Base-by-base conservation (phyloP, 2,888 invertebrate species). In the Drosophila anomelani region DNA sequence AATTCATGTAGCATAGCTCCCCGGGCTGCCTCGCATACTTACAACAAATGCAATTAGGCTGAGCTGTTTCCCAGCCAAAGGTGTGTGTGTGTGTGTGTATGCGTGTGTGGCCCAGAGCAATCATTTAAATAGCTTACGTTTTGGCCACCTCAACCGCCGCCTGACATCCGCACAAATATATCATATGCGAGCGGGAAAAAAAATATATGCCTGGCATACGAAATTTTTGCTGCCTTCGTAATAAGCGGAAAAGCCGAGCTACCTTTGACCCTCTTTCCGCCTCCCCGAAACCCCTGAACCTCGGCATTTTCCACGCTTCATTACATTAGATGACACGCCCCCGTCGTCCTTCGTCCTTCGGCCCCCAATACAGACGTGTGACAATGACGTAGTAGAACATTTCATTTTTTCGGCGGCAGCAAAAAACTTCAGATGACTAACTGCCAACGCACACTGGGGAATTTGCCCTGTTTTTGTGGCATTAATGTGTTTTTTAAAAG, bases 311-410 rank as follows among this genome's bases (percentile, higher is more conserved):
- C 4, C 53, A 53, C 64, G 88, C 81, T 80, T 85, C 84, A 85
- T 85, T 85, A 88, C 84, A 86, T 85, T 88, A 85, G 84, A 86
- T 85, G 84, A 86, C 84, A 88, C 77, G 83, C 79, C 84, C 15
- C 68, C 78, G 63, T 62, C 82, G 77, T 55, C 54, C 63, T 53
- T 54, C 77, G 77, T 56, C 46, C 46, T 26, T 46, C 63, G n/a
- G 12, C 47, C 29, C 46, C 47, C 32, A 77, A 77, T 59, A 62
- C 44, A 62, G 62, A 72, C 60, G 77, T 82, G 81, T 83, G 84
- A 86, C 88, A 88, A 85, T 88, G 84, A 85, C 86, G 81, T 76
- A 80, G 88, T 79, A 73, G 71, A 84, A 73, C 77, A 84, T 84
- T 80, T 85, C 72, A 80, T 78, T 80, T 84, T 71, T 74, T 75